A percentile compares a stretch with the other conserved stretches of the same genome.
Conservation (phyloP, 2,888 invertebrate species). For the Eupithecia dodoneata region DNA sequence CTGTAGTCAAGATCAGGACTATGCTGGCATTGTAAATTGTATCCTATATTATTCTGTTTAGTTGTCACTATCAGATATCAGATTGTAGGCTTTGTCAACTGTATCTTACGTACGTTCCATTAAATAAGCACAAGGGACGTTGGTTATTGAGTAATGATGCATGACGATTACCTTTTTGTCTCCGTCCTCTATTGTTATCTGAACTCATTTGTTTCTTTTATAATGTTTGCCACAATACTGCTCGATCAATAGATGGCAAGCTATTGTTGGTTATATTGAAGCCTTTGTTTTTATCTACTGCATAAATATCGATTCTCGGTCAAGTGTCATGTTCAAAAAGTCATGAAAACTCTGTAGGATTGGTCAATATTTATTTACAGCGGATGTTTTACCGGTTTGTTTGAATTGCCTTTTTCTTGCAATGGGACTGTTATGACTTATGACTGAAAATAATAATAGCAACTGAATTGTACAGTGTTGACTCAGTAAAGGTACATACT, state of each 20-base stretch:
- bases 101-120: conserved; percentile 42
- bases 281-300: neutral
- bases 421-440: neutral
- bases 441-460: neutral
- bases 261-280: conserved; percentile 11
- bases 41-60: neutral
- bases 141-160: conserved; percentile 66
- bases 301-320: neutral
- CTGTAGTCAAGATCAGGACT: neutral
- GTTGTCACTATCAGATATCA: conserved; percentile 8
- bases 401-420: neutral
- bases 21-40: conserved; percentile 6
- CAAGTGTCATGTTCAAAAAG: neutral
- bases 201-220: conserved; percentile 52
- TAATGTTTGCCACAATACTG: conserved; percentile 41
- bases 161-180: conserved; percentile 66
- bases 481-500: neutral
- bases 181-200: conserved; percentile 58
- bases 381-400: neutral
- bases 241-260: conserved; percentile 19
- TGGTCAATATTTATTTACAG: neutral
- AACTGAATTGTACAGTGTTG: neutral
- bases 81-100: conserved; percentile 19
- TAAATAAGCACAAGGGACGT: conserved; percentile 50
- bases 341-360: neutral